Evolutionary conservation across 2,888 invertebrate genomes (phyloP).

Genomic region (Zootermopsis nevadensis): DNA sequence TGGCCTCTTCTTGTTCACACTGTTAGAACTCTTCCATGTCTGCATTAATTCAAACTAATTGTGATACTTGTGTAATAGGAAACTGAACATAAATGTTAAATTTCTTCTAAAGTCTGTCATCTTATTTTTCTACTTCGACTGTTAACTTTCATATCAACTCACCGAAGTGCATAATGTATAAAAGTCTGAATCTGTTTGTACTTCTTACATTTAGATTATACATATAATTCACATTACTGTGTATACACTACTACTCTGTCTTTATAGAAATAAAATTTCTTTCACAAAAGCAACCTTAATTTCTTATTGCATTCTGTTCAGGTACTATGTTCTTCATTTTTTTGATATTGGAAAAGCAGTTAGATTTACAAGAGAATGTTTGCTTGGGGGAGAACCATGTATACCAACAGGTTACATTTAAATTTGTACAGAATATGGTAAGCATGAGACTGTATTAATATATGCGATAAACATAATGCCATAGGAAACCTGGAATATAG

Average conservation of each 20-base stretch:
- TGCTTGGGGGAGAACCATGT: no score
- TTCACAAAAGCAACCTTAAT: not conserved
- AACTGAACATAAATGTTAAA: not conserved
- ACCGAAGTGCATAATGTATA: conserved; percentile 6
- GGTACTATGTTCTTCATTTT: no score
- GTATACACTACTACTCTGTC: not conserved
- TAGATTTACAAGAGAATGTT: no score
- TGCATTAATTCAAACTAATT: not conserved
- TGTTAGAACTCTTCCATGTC: no score
- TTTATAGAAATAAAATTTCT: conserved; percentile 6
- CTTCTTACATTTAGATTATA: not conserved
- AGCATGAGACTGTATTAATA: no score
- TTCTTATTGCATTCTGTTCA: no score
- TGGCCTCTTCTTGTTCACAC: no score
- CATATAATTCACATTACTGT: conserved; percentile 14
- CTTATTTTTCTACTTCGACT: conserved; percentile 21
- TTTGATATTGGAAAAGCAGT: no score
- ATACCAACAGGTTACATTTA: no score
- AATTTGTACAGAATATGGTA: no score
- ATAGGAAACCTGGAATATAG: no score
- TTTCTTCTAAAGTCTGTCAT: conserved; percentile 18
- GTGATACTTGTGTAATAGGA: not conserved
- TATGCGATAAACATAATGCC: no score
- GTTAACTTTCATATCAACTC: conserved; percentile 29
- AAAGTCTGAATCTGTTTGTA: conserved; percentile 14